Evolutionary conservation across 2,113 vertebrate species (phyloP).

Genomic region (Fregata magnificens): DNA sequence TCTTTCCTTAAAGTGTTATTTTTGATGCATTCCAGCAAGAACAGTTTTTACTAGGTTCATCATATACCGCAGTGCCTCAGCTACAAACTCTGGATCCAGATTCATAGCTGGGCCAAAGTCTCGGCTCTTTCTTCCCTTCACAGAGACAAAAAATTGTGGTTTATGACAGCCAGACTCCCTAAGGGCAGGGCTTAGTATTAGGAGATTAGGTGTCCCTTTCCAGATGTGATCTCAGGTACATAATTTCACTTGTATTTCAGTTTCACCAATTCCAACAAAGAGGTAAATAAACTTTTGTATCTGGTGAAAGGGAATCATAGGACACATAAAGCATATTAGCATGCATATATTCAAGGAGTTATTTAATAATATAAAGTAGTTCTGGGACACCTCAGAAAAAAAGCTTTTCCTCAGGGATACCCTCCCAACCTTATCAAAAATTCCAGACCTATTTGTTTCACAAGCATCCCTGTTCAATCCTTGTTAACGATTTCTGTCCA

Average conservation of each 20-base stretch:
- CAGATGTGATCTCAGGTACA: neutral
- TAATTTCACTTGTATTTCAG: neutral
- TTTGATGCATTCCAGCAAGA: neutral
- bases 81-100: neutral
- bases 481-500: neutral
- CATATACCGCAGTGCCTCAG: neutral
- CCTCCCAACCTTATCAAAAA: neutral
- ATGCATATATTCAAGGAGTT: neutral
- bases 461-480: neutral
- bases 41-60: neutral
- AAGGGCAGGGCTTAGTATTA: neutral
- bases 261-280: neutral
- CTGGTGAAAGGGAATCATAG: neutral
- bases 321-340: neutral
- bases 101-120: neutral
- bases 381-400: neutral
- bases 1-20: conserved; percentile 2
- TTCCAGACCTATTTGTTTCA: neutral
- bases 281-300: neutral
- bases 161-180: neutral
- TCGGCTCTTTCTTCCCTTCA: neutral
- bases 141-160: neutral
- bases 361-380: neutral
- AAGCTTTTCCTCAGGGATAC: neutral
- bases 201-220: neutral